A percentile compares a stretch with the other conserved stretches of the same genome.
These are phyloP conservation scores for Nasua narica DNA, from an alignment of 2,797 vertebrate genomes.

Conservation along the genomic window DNA sequence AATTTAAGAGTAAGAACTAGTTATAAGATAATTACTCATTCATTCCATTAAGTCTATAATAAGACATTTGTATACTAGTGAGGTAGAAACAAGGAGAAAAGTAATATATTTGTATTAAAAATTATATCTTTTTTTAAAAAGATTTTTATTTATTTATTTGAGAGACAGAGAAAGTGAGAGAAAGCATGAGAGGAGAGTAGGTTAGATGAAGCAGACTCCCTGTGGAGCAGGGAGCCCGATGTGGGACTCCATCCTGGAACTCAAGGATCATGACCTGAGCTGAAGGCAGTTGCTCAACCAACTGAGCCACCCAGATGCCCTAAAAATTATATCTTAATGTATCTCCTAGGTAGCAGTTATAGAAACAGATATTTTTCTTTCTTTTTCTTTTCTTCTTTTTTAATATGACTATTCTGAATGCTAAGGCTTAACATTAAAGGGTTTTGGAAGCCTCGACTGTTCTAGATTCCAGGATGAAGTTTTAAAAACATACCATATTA, in stretches of 20 bases:
- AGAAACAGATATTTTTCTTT: neutral
- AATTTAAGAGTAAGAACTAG: slow-evolving; percentile 18
- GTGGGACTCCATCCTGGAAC: too few species aligned
- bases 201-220: too few species aligned
- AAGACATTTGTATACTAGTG: neutral
- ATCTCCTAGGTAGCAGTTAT: neutral
- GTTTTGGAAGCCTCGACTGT: neutral
- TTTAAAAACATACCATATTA: slow-evolving; percentile 15
- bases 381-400: neutral
- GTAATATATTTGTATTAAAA: slow-evolving; percentile 20
- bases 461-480: neutral
- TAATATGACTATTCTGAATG: neutral
- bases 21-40: neutral
- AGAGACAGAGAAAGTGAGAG: too few species aligned
- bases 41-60: neutral
- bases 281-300: too few species aligned
- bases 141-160: too few species aligned
- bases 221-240: too few species aligned
- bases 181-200: too few species aligned
- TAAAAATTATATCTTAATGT: slow-evolving; percentile 22
- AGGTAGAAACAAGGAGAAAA: neutral
- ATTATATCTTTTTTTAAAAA: slow-evolving; percentile 19
- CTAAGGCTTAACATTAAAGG: neutral
- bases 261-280: too few species aligned
- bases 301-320: too few species aligned